phyloP scores from a whole-genome alignment of 2,797 vertebrate genomes.

The Dermochelys coriacea region DNA sequence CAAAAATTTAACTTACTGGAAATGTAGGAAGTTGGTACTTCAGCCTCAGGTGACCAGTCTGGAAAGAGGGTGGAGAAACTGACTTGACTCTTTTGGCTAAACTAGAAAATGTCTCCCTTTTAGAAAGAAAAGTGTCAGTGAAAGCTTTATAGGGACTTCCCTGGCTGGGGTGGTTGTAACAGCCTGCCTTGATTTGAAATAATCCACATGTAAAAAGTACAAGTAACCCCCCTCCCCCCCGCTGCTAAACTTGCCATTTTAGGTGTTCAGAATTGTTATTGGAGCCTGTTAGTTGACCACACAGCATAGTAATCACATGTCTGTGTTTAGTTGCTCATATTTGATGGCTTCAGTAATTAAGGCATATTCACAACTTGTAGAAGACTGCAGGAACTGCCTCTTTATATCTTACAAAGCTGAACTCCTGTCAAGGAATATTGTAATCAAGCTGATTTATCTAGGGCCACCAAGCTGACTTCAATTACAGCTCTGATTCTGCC shows the following conservation, averaged over 20 bases:
- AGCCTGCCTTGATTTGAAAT: background rate
- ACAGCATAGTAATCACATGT: accelerated
- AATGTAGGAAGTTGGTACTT: background rate
- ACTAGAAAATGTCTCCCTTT: background rate
- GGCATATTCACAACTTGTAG: accelerated
- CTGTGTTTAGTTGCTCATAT: background rate
- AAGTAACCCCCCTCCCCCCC: background rate
- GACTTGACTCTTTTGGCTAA: background rate
- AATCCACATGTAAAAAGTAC: background rate
- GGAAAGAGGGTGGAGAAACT: background rate
- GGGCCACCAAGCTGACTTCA: background rate
- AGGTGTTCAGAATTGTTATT: background rate
- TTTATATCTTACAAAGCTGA: background rate
- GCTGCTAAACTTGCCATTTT: background rate
- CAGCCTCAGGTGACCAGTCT: background rate
- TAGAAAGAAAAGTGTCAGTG: background rate
- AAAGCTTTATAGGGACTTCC: background rate
- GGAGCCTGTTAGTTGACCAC: background rate
- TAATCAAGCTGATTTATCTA: background rate
- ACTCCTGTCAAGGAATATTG: accelerated
- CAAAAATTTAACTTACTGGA: background rate
- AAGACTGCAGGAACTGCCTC: background rate
- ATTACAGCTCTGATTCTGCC: background rate
- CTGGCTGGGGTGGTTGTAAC: background rate
- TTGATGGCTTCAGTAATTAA: background rate